Evolutionary conservation across 2,888 invertebrate genomes (phyloP).

Genomic region (Campopleginae sp.): DNA sequence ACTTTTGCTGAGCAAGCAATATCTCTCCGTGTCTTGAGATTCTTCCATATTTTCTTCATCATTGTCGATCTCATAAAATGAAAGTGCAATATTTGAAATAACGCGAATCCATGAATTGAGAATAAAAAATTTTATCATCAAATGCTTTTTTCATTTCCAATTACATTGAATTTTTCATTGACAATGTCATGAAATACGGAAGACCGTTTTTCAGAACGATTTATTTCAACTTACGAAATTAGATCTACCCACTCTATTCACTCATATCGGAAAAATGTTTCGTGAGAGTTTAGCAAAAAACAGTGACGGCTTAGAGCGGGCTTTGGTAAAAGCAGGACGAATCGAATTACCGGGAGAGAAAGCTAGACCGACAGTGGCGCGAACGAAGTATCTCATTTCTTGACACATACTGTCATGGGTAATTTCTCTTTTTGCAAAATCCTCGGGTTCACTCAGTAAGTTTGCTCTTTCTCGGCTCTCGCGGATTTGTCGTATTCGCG

Average conservation of each 20-base stretch:
- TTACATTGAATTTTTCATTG: not conserved
- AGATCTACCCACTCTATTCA: not conserved
- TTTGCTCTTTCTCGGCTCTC: conserved; percentile 28
- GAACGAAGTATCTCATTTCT: conserved; percentile 35
- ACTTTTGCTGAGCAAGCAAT: conserved; percentile 28
- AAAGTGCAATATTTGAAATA: not conserved
- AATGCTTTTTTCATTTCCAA: not conserved
- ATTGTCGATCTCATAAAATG: not conserved
- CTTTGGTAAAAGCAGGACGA: not conserved
- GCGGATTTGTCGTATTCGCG: conserved; percentile 52
- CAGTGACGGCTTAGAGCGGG: not conserved
- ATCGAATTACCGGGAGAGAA: conserved; percentile 28
- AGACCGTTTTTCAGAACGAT: not conserved
- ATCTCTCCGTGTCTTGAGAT: conserved; percentile 16
- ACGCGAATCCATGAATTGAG: not conserved
- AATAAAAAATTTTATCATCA: not conserved
- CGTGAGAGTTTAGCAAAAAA: not conserved
- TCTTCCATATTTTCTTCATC: conserved; percentile 24
- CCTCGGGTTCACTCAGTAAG: not conserved
- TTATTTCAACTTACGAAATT: not conserved
- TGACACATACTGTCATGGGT: conserved; percentile 20
- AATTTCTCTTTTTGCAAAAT: conserved; percentile 35
- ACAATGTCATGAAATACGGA: not conserved
- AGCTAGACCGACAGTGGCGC: conserved; percentile 14
- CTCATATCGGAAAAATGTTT: not conserved